A percentile compares a stretch with the other conserved stretches of the same genome.
Conservation (phyloP, 1,140 invertebrate genomes). For the Choristoneura fumiferana region DNA sequence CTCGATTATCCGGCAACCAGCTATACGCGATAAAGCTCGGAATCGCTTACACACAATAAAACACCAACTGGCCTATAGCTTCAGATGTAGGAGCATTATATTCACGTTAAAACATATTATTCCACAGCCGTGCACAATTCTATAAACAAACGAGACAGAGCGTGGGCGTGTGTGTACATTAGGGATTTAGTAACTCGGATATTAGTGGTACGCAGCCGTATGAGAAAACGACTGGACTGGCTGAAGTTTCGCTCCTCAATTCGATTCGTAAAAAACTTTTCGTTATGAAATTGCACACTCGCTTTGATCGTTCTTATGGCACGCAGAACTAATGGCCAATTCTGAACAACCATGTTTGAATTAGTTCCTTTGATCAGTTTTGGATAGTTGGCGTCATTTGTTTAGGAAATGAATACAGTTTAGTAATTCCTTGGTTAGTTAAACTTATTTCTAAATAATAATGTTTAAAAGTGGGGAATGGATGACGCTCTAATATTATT, state of each 20-base stretch:
- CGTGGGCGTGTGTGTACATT: slow-evolving; percentile 59
- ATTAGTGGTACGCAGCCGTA: slow-evolving; percentile 16
- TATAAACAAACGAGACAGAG: slow-evolving; percentile 63
- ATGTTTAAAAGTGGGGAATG: no score
- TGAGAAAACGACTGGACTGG: not conserved
- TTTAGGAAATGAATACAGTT: no score
- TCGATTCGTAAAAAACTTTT: not conserved
- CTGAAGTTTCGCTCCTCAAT: slow-evolving; percentile 8
- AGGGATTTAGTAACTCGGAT: slow-evolving; percentile 45
- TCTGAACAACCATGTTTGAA: no score
- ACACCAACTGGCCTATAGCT: slow-evolving; percentile 56
- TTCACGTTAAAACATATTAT: slow-evolving; percentile 71
- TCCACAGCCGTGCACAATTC: slow-evolving; percentile 56
- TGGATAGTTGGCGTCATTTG: no score
- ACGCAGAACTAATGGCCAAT: not conserved
- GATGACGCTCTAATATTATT: no score
- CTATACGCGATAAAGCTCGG: slow-evolving; percentile 64
- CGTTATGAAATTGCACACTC: not conserved
- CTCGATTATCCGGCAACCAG: slow-evolving; percentile 66
- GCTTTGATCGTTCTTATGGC: not conserved
- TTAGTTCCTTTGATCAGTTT: no score
- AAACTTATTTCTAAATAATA: no score
- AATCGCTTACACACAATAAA: slow-evolving; percentile 66
- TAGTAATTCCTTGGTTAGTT: no score
- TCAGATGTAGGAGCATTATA: slow-evolving; percentile 57